These are phyloP conservation scores for Squalus acanthias DNA, from an alignment of 2,797 vertebrate species.

Conservation along the genomic window DNA sequence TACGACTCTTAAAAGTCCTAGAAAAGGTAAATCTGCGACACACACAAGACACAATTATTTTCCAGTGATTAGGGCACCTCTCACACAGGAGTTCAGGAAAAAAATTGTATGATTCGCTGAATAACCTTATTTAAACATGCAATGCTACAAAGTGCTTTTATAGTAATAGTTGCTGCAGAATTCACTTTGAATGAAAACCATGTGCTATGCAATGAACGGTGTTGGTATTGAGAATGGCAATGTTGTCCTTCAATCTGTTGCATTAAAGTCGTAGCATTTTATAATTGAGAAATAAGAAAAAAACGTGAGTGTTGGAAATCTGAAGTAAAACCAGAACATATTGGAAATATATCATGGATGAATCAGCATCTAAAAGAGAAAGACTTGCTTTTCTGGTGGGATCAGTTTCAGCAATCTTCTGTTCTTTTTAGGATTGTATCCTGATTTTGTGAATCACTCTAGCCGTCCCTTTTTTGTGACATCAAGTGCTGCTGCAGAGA, in stretches of 20 bases:
- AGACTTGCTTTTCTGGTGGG: neutral
- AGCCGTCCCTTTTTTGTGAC: neutral
- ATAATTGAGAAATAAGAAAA: neutral
- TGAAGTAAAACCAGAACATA: neutral
- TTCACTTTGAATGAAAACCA: neutral
- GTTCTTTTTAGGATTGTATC: neutral
- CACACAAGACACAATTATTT: neutral
- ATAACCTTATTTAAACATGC: neutral
- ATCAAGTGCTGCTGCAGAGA: neutral
- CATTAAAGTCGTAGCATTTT: neutral
- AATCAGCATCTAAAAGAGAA: neutral
- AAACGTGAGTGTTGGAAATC: neutral
- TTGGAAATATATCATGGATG: neutral
- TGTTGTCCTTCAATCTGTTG: neutral
- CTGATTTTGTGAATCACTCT: neutral
- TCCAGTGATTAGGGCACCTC: neutral
- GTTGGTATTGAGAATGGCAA: neutral
- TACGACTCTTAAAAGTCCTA: constrained; percentile 69
- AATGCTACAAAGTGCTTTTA: neutral
- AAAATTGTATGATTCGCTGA: neutral
- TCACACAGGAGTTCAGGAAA: no score
- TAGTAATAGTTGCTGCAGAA: neutral
- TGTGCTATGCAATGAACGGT: neutral
- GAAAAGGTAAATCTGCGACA: constrained; percentile 67
- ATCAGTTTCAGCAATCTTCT: neutral